phyloP scores from a whole-genome alignment of 2,888 invertebrate species.

The Pogonocherus hispidulus region DNA sequence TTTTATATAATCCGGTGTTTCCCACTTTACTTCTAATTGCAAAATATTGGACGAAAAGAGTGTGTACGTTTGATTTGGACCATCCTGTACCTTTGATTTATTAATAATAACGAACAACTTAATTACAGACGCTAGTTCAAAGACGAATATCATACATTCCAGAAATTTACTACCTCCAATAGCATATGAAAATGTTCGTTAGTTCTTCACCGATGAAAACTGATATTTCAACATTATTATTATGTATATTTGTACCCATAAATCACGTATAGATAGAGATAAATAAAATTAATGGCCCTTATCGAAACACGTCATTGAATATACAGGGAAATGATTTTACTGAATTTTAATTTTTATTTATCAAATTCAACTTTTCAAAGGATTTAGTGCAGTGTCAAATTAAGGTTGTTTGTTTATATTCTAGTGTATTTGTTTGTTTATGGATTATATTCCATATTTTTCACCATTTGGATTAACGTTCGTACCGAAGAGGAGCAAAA shows the following conservation, averaged over 20 bases:
- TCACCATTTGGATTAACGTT: too few species aligned
- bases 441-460: too few species aligned
- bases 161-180: neutral
- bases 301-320: neutral
- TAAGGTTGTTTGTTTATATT: too few species aligned
- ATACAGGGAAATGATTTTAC: neutral
- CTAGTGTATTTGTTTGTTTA: too few species aligned
- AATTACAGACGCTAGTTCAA: neutral
- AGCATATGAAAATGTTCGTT: neutral
- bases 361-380: too few species aligned
- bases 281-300: neutral
- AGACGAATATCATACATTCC: neutral
- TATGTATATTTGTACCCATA: neutral
- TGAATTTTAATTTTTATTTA: neutral
- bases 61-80: too few species aligned
- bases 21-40: too few species aligned
- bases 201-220: neutral
- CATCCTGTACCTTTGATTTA: neutral
- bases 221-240: neutral
- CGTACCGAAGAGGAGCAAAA: too few species aligned
- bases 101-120: slow-evolving; percentile 10
- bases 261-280: neutral
- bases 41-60: too few species aligned
- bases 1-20: too few species aligned
- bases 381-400: too few species aligned